phyloP scores from a whole-genome alignment of 2,797 vertebrate genomes.

The Sphaeramia orbicularis region DNA sequence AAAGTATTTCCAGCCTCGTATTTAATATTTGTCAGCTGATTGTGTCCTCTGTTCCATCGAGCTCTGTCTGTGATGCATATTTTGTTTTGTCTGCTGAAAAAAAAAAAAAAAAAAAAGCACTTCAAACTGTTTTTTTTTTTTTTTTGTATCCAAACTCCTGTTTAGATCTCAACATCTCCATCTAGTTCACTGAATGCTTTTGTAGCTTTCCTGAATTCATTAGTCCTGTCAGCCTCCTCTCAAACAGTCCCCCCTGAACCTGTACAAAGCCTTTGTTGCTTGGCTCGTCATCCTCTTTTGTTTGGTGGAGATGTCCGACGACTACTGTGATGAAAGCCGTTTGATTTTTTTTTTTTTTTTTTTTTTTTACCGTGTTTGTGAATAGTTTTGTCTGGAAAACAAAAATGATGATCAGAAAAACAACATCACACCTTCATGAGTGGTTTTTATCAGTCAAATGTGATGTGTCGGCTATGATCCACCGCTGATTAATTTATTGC shows the following conservation, averaged over 20 bases:
- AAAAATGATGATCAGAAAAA: conserved; percentile 1
- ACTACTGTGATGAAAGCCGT: conserved; percentile 41
- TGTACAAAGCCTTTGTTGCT: conserved; percentile 26
- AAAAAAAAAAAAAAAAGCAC: neutral
- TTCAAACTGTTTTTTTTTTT: conserved; percentile 5
- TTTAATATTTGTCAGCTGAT: no score
- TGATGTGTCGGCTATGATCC: conserved; percentile 5
- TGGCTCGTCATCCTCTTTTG: conserved; percentile 19
- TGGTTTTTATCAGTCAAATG: neutral
- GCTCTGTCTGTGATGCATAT: neutral
- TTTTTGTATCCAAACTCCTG: conserved; percentile 19
- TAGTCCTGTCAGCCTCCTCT: conserved; percentile 19
- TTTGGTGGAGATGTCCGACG: conserved; percentile 22
- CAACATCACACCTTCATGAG: neutral
- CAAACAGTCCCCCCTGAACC: conserved; percentile 19
- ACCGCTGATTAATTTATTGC: no score
- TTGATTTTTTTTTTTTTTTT: conserved; percentile 34
- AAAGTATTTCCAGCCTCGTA: no score
- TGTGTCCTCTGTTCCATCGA: no score
- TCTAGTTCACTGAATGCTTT: conserved; percentile 18
- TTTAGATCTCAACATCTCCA: conserved; percentile 19
- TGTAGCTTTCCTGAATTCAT: conserved; percentile 35
- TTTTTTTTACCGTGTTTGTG: neutral
- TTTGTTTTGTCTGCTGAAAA: neutral
- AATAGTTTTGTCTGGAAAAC: conserved; percentile 26